Evolutionary conservation across 2,888 invertebrate species (phyloP).

Genomic region (Parascotia fuliginaria): DNA sequence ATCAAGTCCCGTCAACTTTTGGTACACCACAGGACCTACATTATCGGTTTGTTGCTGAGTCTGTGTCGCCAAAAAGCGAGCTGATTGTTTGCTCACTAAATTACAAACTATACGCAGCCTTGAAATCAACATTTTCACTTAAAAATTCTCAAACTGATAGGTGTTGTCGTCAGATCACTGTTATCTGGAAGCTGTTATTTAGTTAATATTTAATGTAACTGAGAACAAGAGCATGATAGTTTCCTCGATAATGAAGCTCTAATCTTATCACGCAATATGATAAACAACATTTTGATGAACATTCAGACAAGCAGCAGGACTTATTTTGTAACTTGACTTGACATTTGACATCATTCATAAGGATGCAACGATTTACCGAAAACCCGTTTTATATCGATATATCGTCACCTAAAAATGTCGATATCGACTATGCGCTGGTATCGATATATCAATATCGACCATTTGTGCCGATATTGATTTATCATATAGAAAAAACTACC

Average conservation of each 20-base stretch:
- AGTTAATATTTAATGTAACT: slow-evolving; percentile 8
- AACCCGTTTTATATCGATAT: no score
- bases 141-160: not conserved
- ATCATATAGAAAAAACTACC: no score
- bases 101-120: slow-evolving; percentile 44
- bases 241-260: slow-evolving; percentile 3
- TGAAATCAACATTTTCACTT: slow-evolving; percentile 49
- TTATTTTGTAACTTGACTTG: no score
- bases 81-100: slow-evolving; percentile 33
- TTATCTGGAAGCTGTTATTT: slow-evolving; percentile 4
- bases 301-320: no score
- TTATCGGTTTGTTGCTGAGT: slow-evolving; percentile 53
- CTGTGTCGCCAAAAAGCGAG: slow-evolving; percentile 59
- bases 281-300: slow-evolving; percentile 2
- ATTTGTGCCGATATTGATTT: no score
- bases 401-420: no score
- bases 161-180: slow-evolving; percentile 1
- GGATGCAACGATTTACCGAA: no score
- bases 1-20: slow-evolving; percentile 85
- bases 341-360: no score
- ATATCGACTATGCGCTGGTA: no score
- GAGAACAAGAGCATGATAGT: slow-evolving; percentile 6
- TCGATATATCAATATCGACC: no score
- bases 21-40: slow-evolving; percentile 77
- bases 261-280: slow-evolving; percentile 26